Conservation (phyloP, 1,140 invertebrate species). For the Ylistrum balloti region DNA sequence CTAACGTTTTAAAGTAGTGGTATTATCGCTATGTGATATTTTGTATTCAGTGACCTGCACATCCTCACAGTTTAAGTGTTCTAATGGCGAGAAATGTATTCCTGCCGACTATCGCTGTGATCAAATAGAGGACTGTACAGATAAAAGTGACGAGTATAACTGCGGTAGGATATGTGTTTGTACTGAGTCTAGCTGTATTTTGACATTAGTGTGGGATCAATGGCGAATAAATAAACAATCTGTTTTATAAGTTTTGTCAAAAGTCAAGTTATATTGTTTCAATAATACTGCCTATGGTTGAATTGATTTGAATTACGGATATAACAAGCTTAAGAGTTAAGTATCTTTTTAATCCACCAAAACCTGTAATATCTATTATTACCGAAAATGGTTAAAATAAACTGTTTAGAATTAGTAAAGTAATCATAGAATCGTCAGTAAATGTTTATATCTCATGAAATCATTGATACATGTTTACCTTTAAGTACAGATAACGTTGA, state of each 20-base stretch:
- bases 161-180: background rate
- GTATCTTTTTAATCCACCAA: background rate
- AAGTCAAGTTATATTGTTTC: background rate
- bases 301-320: too few relatives aligned
- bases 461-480: too few relatives aligned
- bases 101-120: background rate
- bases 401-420: too few relatives aligned
- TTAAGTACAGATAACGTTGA: too few relatives aligned
- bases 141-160: background rate
- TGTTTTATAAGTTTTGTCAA: background rate
- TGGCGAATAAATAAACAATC: background rate
- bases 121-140: background rate
- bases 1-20: too few relatives aligned
- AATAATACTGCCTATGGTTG: too few relatives aligned
- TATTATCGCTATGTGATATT: too few relatives aligned
- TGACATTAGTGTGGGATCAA: too few relatives aligned
- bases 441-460: background rate
- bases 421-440: too few relatives aligned
- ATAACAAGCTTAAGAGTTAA: too few relatives aligned
- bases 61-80: background rate
- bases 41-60: background rate
- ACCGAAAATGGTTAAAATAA: too few relatives aligned
- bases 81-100: background rate
- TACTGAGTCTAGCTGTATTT: background rate
- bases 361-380: background rate